These are phyloP conservation scores for Lemur catta DNA, from an alignment of 2,797 vertebrate species.

Conservation along the genomic window DNA sequence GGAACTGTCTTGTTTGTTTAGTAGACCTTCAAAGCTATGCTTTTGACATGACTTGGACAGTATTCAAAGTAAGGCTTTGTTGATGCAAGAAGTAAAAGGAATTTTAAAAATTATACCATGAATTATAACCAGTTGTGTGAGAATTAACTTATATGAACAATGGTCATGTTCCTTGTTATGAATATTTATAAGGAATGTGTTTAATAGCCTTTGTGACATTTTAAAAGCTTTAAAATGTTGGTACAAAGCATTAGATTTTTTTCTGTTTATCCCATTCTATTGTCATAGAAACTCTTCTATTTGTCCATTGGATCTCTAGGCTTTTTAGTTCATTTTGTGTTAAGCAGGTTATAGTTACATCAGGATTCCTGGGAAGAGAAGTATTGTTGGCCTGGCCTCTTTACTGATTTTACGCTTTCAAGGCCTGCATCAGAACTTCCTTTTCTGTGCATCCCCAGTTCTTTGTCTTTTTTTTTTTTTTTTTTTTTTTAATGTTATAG, in stretches of 20 bases:
- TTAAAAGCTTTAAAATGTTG: conserved; percentile 7
- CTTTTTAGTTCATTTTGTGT: not conserved
- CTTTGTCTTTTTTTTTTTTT: not conserved
- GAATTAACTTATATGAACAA: not conserved
- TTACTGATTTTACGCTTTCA: not conserved
- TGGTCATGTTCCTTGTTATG: not conserved
- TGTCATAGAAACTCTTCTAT: not conserved
- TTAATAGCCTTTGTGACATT: not conserved
- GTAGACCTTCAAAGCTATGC: not conserved
- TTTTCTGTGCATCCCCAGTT: not conserved
- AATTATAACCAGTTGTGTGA: not conserved
- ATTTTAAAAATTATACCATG: conserved; percentile 23
- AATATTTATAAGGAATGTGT: not conserved
- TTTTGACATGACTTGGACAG: conserved; percentile 26
- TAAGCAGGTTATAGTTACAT: not conserved
- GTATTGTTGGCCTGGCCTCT: not conserved
- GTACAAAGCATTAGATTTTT: not conserved
- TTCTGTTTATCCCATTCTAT: not conserved
- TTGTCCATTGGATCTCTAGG: not conserved
- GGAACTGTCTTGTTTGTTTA: not conserved
- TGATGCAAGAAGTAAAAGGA: conserved; percentile 34
- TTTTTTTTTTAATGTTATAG: not conserved
- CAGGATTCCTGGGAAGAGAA: not conserved
- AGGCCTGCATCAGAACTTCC: not conserved
- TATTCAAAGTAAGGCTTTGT: conserved; percentile 39